phyloP scores from a whole-genome alignment of 2,113 vertebrate species.

The Paradoxurus hermaphroditus region DNA sequence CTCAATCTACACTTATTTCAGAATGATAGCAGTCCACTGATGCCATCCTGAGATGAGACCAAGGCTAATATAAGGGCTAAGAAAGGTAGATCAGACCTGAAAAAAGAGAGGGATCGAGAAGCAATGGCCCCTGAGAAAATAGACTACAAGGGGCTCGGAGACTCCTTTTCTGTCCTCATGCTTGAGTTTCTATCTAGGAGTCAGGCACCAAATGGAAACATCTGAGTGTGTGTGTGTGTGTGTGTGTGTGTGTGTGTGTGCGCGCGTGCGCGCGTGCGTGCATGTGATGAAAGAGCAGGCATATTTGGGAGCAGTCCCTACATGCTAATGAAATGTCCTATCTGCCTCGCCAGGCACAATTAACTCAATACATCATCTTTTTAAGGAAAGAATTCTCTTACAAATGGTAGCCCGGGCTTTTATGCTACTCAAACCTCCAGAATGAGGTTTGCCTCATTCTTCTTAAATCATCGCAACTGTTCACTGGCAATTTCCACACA shows the following conservation, averaged over 20 bases:
- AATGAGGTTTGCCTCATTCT: not conserved
- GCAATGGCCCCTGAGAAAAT: not conserved
- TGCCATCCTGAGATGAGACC: not conserved
- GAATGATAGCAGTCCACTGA: not conserved
- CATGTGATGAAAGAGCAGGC: not conserved
- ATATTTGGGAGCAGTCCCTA: not conserved
- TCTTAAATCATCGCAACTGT: not conserved
- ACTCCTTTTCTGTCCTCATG: not conserved
- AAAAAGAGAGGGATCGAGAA: not conserved
- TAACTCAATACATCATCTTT: not conserved
- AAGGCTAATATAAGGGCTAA: not conserved
- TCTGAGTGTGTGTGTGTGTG: too few relatives aligned
- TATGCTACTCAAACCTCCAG: not conserved
- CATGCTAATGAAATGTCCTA: not conserved
- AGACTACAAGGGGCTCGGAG: not conserved
- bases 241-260: not conserved
- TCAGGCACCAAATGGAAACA: not conserved
- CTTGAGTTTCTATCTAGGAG: not conserved
- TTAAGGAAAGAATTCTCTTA: not conserved
- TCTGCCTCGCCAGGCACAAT: not conserved
- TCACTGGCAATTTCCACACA: not conserved
- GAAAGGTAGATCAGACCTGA: not conserved
- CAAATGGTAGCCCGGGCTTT: not conserved
- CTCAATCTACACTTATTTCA: not conserved
- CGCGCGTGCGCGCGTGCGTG: too few relatives aligned